Evolutionary conservation across 2,113 vertebrate species (phyloP).

Genomic region (Ia io): DNA sequence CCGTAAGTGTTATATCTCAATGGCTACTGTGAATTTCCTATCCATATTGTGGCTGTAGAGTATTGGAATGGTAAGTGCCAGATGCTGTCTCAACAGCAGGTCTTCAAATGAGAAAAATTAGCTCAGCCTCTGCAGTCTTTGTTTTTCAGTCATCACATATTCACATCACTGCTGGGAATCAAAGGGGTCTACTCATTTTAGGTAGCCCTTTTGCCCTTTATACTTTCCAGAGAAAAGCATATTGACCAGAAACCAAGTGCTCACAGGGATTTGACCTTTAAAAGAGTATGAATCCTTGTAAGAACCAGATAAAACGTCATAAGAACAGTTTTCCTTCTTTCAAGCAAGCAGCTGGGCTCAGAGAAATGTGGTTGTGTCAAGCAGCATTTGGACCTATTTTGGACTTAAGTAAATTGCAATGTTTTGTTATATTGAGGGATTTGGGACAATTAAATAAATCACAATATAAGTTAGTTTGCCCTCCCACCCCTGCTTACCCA

Average conservation of each 20-base stretch:
- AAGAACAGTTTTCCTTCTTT: neutral
- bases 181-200: neutral
- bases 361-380: neutral
- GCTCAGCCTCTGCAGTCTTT: neutral
- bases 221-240: slow-evolving; percentile 34
- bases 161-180: slow-evolving; percentile 12
- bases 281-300: slow-evolving; percentile 35
- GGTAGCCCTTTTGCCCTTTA: neutral
- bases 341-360: neutral
- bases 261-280: slow-evolving; percentile 57
- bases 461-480: neutral
- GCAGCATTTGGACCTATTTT: neutral
- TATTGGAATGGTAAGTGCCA: neutral
- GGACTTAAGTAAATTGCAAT: neutral
- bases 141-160: neutral
- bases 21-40: neutral
- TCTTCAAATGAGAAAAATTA: slow-evolving; percentile 39
- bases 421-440: neutral
- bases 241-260: slow-evolving; percentile 45
- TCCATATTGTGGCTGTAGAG: neutral
- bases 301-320: slow-evolving; percentile 19
- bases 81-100: neutral
- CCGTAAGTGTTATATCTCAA: neutral
- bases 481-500: neutral
- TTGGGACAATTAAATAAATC: neutral